A percentile compares a stretch with the other conserved stretches of the same genome.
Conservation (phyloP, 92 coral and sea anemone genomes). For the Ricordea florida region DNA sequence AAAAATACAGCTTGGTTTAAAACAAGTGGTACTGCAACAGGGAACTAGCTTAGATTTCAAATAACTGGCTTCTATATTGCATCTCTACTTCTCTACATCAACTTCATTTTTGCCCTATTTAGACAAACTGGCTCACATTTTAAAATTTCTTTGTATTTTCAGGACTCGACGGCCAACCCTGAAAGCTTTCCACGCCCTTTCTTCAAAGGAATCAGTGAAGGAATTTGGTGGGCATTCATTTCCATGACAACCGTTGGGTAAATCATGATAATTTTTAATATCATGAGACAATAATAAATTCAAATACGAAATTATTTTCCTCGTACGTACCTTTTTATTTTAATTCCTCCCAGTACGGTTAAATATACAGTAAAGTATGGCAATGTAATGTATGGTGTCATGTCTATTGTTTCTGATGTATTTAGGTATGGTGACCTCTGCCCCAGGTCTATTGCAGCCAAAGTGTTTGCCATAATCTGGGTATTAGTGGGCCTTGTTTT, state of each 20-base stretch:
- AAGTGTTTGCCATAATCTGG: slow-evolving; percentile 29
- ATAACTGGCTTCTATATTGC: neutral
- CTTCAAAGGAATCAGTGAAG: slow-evolving; percentile 22
- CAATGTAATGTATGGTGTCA: no score
- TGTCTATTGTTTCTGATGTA: no score
- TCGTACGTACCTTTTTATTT: no score
- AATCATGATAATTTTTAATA: neutral
- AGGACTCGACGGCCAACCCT: slow-evolving; percentile 28
- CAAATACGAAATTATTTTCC: no score
- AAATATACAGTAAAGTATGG: no score
- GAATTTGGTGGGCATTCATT: slow-evolving; percentile 52
- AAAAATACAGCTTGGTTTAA: neutral
- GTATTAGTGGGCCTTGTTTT: slow-evolving; percentile 24
- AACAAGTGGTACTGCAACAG: neutral
- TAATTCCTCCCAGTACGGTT: no score
- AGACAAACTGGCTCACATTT: no score
- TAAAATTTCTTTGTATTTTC: no score
- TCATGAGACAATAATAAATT: no score
- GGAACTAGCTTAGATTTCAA: neutral
- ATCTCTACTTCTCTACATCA: neutral
- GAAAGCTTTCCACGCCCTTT: slow-evolving; percentile 34
- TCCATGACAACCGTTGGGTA: slow-evolving; percentile 55
- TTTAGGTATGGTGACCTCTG: slow-evolving; percentile 44
- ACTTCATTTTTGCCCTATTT: no score
- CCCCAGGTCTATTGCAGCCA: slow-evolving; percentile 26